A percentile compares a stretch with the other conserved stretches of the same genome.
Conservation (phyloP, 2,888 invertebrate genomes). For the Entomobrya proxima region DNA sequence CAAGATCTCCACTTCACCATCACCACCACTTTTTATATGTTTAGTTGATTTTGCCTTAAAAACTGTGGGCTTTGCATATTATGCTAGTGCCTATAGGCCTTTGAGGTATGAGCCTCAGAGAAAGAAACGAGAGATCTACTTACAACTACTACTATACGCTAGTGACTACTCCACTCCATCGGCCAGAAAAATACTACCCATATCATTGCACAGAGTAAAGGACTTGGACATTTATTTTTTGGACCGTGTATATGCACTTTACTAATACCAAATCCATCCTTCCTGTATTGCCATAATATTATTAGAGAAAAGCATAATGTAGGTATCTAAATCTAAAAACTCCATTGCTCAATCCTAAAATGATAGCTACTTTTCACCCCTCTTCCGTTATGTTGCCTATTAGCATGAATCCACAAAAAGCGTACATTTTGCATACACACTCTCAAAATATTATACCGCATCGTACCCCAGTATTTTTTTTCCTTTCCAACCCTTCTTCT, state of each 20-base stretch:
- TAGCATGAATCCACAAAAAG: no score
- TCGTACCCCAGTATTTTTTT: not conserved
- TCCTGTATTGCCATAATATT: no score
- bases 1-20: not conserved
- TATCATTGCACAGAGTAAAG: not conserved
- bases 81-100: not conserved
- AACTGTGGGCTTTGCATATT: not conserved
- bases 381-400: no score
- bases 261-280: no score
- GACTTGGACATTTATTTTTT: not conserved
- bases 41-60: not conserved
- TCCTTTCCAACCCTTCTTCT: not conserved
- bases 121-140: slow-evolving; percentile 14
- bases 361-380: no score
- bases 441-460: no score
- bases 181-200: not conserved
- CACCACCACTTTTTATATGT: not conserved
- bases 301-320: no score
- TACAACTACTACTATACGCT: not conserved
- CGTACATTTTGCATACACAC: no score
- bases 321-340: no score
- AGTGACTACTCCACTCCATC: not conserved
- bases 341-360: no score
- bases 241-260: no score
- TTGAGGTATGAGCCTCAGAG: not conserved